Base-by-base conservation (phyloP, 2,113 vertebrate genomes). In the Silurus glanis region DNA sequence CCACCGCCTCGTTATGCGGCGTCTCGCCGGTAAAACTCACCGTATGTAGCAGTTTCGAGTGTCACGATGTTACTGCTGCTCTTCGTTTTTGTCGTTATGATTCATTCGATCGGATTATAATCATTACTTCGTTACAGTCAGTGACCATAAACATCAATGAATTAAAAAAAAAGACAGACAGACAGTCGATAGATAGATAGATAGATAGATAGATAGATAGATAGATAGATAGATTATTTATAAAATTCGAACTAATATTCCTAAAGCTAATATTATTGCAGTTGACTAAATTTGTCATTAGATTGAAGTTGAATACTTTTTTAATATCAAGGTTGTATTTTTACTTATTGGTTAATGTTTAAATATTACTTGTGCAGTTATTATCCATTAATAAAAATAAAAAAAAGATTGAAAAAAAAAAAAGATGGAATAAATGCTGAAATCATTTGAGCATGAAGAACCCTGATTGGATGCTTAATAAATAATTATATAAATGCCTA, bases 31-130 rank as follows among this genome's bases (percentile, higher is more conserved):
- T 87, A 79, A 82, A 87, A 78, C 49, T 80, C 51, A 19, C 80
- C 74, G 45, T 69, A 25, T 45, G 81, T 62, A 58, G 87, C 45
- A 66, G 13, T 75, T 67, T 75, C 61, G n/a, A 88, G 53, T 67
- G 84, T 75, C 80, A 87, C 72, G 82, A 88, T 81, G 37, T 61
- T 69, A 85, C 80, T 85, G 17, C 37, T 61, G 49, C 58, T 47
- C 9, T 87, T 84, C 75, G 66, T 80, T 72, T 64, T 28, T 62
- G 81, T 58, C 78, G 87, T 66, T 53, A 69, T 55, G 86, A 87
- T 90, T 55, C 58, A 85, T 85, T 87, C 82, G 2, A 90, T 80
- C 75, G n/a, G 67, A 87, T 89, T 87, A 19, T 85, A 87, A 89
- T 89, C 81, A 88, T 25, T 62, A 37, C 16, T 61, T 28, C 45